These are phyloP conservation scores for Nannobrachium achirus DNA, from an alignment of 2,113 vertebrate species.

Conservation along the genomic window DNA sequence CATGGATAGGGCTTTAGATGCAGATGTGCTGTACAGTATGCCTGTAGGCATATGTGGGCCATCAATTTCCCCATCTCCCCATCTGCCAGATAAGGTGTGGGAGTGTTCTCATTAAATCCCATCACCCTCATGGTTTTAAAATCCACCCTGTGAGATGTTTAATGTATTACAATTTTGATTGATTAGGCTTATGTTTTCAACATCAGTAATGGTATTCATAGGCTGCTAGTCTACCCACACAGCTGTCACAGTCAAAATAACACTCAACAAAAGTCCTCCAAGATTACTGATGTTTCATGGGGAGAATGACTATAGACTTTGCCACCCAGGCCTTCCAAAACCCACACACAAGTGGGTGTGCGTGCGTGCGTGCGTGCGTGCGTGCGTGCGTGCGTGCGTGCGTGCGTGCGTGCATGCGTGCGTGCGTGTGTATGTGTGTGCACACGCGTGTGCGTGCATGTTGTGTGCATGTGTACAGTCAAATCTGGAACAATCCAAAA, in stretches of 20 bases:
- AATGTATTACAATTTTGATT: conserved; percentile 40
- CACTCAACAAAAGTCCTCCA: conserved; percentile 24
- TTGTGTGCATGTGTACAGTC: no score
- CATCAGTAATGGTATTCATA: conserved; percentile 65
- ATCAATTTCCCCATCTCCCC: conserved; percentile 17
- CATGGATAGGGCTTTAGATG: no score
- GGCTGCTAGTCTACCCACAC: conserved; percentile 42
- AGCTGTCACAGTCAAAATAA: conserved; percentile 41
- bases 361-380: no score
- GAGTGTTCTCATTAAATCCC: conserved; percentile 13
- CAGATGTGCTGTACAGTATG: no score
- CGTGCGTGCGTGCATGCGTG: no score
- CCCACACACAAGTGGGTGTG: not conserved
- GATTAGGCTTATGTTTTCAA: conserved; percentile 33
- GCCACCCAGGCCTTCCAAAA: conserved; percentile 13
- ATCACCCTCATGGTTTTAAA: conserved; percentile 38
- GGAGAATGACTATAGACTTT: conserved; percentile 3
- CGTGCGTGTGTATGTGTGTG: no score
- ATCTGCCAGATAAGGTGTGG: conserved; percentile 21
- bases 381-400: no score
- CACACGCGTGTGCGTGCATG: no score
- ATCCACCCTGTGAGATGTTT: conserved; percentile 29
- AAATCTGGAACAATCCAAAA: not conserved
- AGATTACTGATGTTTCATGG: conserved; percentile 48
- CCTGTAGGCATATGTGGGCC: not conserved